Conservation (phyloP, 2,888 invertebrate species). For the Agrotis exclamationis region DNA sequence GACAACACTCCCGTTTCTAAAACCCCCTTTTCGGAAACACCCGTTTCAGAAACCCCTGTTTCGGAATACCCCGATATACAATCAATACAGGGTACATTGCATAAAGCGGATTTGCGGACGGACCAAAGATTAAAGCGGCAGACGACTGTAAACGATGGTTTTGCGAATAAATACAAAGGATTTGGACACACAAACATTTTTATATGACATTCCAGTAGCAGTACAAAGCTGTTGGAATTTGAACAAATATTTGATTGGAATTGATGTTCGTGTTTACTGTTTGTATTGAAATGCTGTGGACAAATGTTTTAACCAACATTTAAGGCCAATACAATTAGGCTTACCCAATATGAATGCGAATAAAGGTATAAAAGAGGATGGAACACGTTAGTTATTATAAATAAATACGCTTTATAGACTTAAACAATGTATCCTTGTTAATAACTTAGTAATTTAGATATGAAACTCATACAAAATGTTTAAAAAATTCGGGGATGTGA, state of each 20-base stretch:
- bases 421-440: too few species aligned
- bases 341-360: constrained; percentile 10
- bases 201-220: constrained; percentile 42
- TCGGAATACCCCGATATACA: constrained; percentile 28
- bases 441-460: not conserved
- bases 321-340: not conserved
- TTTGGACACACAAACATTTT: constrained; percentile 53
- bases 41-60: constrained; percentile 20
- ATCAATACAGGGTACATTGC: constrained; percentile 13
- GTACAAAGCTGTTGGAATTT: constrained; percentile 43
- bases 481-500: too few species aligned
- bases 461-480: not conserved
- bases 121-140: constrained; percentile 54
- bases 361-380: too few species aligned
- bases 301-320: constrained; percentile 32
- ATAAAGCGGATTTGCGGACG: constrained; percentile 31
- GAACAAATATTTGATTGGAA: constrained; percentile 45
- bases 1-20: constrained; percentile 25
- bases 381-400: not conserved
- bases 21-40: not conserved
- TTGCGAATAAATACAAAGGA: constrained; percentile 53
- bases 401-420: not conserved
- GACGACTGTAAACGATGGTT: constrained; percentile 37
- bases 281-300: constrained; percentile 16
- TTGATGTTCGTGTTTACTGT: constrained; percentile 8